Evolutionary conservation across 2,113 vertebrate genomes (phyloP).

Genomic region (Perca flavescens): DNA sequence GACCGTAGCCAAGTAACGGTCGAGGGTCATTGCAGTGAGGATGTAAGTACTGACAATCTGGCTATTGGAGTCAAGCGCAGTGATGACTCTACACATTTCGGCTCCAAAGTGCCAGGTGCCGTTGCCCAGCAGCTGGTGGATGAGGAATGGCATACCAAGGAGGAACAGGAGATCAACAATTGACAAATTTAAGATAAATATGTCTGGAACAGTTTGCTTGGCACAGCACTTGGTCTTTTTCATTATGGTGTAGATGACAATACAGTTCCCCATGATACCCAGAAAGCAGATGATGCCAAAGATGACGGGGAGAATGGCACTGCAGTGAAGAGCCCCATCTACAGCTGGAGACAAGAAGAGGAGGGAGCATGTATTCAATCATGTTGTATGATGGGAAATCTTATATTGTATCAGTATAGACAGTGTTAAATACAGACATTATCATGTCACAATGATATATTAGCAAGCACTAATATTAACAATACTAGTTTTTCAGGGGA

Average conservation of each 20-base stretch:
- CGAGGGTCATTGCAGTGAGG: constrained; percentile 89
- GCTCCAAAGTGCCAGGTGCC: constrained; percentile 90
- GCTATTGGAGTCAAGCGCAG: constrained; percentile 88
- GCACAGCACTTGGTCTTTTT: constrained; percentile 87
- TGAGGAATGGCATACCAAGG: constrained; percentile 91
- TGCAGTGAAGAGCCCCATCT: constrained; percentile 73
- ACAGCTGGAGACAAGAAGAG: constrained; percentile 55
- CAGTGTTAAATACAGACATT: neutral
- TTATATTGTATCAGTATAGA: neutral
- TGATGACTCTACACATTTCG: constrained; percentile 88
- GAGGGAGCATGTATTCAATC: neutral
- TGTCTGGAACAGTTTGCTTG: constrained; percentile 89
- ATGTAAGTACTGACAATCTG: constrained; percentile 92
- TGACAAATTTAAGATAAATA: constrained; percentile 90
- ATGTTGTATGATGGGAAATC: neutral
- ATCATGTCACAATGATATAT: neutral
- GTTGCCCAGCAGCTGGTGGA: constrained; percentile 90
- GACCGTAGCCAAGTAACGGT: constrained; percentile 90
- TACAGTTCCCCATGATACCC: constrained; percentile 87
- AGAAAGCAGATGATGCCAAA: constrained; percentile 90
- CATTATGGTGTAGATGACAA: constrained; percentile 89
- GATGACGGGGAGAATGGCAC: constrained; percentile 86
- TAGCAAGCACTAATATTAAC: neutral
- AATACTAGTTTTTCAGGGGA: neutral
- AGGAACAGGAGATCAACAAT: constrained; percentile 89